Percentiles rank a stretch among this genome's conserved stretches.
Conservation (phyloP, 2,113 vertebrate genomes). For the Epinephelus fuscoguttatus region DNA sequence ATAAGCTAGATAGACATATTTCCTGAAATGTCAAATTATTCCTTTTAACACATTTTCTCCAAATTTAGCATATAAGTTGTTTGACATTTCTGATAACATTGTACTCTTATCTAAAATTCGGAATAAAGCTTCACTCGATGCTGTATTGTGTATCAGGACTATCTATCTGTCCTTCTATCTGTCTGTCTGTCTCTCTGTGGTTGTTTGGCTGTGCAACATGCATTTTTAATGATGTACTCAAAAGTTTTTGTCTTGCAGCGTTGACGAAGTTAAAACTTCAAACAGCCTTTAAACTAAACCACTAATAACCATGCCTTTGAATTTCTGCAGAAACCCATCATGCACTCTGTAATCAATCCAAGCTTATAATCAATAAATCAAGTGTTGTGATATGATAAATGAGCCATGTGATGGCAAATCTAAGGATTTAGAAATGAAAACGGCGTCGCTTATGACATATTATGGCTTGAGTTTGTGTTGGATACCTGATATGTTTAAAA, state of each 20-base stretch:
- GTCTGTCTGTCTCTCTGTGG: background rate
- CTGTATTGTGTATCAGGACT: background rate
- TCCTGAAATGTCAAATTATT: background rate
- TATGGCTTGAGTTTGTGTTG: slow-evolving; percentile 24
- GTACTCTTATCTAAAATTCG: background rate
- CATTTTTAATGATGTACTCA: background rate
- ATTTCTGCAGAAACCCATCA: slow-evolving; percentile 4
- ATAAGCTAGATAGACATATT: background rate
- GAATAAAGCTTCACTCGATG: background rate
- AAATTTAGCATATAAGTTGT: background rate
- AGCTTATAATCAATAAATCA: slow-evolving; percentile 64
- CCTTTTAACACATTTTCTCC: background rate
- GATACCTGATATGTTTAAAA: slow-evolving; percentile 63
- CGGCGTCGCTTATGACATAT: slow-evolving; percentile 22
- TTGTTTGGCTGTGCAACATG: background rate
- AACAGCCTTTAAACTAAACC: slow-evolving; percentile 19
- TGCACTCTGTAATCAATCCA: slow-evolving; percentile 35
- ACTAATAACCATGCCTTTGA: slow-evolving; percentile 18
- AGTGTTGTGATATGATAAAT: slow-evolving; percentile 41
- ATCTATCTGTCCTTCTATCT: background rate
- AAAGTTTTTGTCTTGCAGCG: slow-evolving; percentile 15
- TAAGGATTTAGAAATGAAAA: slow-evolving; percentile 43
- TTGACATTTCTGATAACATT: background rate
- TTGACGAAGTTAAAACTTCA: slow-evolving; percentile 7
- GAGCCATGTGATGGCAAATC: slow-evolving; percentile 33